A percentile compares a stretch with the other conserved stretches of the same genome.
These are phyloP conservation scores for Genyomyrus donnyi DNA, from an alignment of 2,113 vertebrate species.

Conservation along the genomic window DNA sequence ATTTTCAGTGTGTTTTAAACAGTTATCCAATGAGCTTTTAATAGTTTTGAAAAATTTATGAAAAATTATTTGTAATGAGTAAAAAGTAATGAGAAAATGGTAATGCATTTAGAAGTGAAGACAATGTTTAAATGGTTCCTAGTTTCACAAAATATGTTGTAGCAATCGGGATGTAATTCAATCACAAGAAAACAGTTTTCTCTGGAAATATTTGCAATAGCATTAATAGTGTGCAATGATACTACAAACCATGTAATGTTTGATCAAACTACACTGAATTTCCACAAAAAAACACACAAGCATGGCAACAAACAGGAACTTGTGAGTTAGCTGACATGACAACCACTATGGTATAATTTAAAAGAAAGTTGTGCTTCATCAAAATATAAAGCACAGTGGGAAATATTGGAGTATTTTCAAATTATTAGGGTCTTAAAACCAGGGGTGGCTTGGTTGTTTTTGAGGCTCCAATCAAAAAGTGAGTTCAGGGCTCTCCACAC, in stretches of 20 bases:
- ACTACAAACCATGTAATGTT: neutral
- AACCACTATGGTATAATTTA: neutral
- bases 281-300: neutral
- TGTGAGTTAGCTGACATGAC: neutral
- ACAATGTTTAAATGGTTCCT: neutral
- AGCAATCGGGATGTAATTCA: neutral
- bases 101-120: neutral
- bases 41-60: neutral
- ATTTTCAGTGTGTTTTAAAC: neutral
- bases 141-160: neutral
- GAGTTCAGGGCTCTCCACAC: neutral
- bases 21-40: neutral
- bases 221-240: neutral
- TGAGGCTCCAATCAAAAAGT: neutral
- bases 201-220: neutral
- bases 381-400: neutral
- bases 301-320: neutral
- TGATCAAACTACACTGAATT: neutral
- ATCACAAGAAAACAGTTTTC: neutral
- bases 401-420: neutral
- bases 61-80: neutral
- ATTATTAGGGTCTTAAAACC: neutral
- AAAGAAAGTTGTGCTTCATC: neutral
- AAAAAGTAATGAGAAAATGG: neutral
- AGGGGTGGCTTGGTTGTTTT: neutral